Evolutionary conservation across 1,140 invertebrate species (phyloP).

Genomic region (Apocrypta bakeri): DNA sequence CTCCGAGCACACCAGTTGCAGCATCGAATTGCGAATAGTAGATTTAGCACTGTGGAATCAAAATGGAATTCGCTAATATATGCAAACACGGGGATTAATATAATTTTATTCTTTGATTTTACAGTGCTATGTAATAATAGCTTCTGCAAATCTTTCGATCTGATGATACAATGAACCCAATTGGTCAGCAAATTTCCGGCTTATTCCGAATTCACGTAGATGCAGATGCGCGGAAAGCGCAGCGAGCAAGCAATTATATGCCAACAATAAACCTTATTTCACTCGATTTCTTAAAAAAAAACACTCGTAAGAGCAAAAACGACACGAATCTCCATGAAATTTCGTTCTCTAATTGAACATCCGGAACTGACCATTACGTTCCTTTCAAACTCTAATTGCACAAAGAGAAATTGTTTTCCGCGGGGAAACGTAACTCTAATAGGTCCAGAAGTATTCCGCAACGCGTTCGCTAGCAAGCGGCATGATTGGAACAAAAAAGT

Average conservation of each 20-base stretch:
- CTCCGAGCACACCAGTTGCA: too few relatives aligned
- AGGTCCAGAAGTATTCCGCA: slow-evolving; percentile 22
- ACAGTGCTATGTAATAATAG: too few relatives aligned
- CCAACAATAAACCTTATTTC: slow-evolving; percentile 36
- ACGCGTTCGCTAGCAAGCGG: background rate
- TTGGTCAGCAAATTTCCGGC: too few relatives aligned
- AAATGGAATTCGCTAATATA: too few relatives aligned
- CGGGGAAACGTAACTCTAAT: slow-evolving; percentile 29
- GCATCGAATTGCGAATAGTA: too few relatives aligned
- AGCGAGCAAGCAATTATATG: slow-evolving; percentile 4
- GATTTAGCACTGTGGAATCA: too few relatives aligned
- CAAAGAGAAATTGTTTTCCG: slow-evolving; percentile 48
- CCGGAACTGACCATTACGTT: slow-evolving; percentile 39
- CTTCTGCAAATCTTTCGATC: too few relatives aligned
- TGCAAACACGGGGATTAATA: too few relatives aligned
- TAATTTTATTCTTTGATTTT: too few relatives aligned
- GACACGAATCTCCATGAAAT: slow-evolving; percentile 35
- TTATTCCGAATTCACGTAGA: background rate
- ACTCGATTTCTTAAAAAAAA: slow-evolving; percentile 15
- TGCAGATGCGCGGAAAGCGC: background rate
- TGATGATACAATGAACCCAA: too few relatives aligned
- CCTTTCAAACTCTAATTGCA: slow-evolving; percentile 46
- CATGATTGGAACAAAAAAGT: background rate
- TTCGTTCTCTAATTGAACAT: slow-evolving; percentile 43
- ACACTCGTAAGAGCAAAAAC: slow-evolving; percentile 8